Evolutionary conservation across 2,113 vertebrate genomes (phyloP).

Genomic region (Terrapene triunguis): DNA sequence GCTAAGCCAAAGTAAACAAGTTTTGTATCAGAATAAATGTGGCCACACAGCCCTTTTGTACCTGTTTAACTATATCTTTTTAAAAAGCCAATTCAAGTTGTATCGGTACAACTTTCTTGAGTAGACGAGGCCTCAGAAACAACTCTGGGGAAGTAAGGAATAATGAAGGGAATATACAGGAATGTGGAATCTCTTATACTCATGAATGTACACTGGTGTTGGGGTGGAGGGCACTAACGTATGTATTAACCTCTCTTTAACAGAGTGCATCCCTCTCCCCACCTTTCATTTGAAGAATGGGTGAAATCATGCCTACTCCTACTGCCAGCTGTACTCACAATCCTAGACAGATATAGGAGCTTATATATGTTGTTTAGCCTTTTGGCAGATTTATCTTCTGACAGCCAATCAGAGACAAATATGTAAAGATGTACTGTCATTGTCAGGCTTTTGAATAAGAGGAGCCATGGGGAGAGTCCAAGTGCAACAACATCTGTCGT

Average conservation of each 20-base stretch:
- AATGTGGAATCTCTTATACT: not conserved
- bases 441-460: not conserved
- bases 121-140: not conserved
- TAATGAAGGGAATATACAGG: not conserved
- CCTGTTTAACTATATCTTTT: not conserved
- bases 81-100: not conserved
- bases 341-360: not conserved
- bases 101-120: not conserved
- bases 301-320: not conserved
- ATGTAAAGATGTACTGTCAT: not conserved
- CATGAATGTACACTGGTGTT: not conserved
- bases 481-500: accelerated
- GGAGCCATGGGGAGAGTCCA: not conserved
- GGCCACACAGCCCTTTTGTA: not conserved
- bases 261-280: accelerated
- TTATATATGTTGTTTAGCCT: not conserved
- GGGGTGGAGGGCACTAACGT: not conserved
- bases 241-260: not conserved
- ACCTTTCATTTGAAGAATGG: not conserved
- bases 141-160: not conserved
- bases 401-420: not conserved
- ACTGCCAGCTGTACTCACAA: not conserved
- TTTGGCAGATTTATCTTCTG: not conserved
- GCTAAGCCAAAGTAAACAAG: accelerated
- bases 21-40: not conserved